Evolutionary conservation across 2,113 vertebrate species (phyloP).

Genomic region (Cricetomys ansorgei): DNA sequence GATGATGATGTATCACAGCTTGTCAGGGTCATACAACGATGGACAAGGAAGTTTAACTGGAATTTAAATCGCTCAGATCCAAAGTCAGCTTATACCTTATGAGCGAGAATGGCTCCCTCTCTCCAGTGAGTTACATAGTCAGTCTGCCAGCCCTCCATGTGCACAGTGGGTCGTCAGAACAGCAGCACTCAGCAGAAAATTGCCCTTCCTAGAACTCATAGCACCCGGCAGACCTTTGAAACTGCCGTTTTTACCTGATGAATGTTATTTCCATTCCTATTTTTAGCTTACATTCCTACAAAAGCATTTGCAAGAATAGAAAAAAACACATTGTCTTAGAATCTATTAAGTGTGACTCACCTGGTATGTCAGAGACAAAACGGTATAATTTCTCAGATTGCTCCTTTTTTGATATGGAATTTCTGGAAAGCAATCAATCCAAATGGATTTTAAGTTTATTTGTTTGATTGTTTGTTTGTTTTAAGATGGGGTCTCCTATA

Average conservation of each 20-base stretch:
- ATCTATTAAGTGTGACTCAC: slow-evolving; percentile 39
- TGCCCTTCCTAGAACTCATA: background rate
- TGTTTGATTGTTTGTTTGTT: background rate
- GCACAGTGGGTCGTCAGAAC: background rate
- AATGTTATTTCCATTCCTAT: slow-evolving; percentile 45
- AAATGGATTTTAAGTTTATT: background rate
- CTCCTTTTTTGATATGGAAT: background rate
- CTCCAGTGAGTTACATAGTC: background rate
- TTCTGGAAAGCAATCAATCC: background rate
- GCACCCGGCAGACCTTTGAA: background rate
- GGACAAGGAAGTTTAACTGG: background rate
- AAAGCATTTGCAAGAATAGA: slow-evolving; percentile 40
- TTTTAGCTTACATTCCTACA: slow-evolving; percentile 55
- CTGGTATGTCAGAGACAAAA: background rate
- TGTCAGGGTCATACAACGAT: background rate
- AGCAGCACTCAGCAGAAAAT: background rate
- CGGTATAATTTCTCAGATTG: slow-evolving; percentile 4
- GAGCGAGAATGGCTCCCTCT: background rate
- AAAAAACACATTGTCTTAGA: slow-evolving; percentile 23
- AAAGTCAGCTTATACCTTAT: background rate
- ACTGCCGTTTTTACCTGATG: slow-evolving; percentile 1
- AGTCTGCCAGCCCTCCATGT: background rate
- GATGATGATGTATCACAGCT: background rate
- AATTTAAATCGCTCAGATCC: background rate
- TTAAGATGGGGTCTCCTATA: background rate